Evolutionary conservation across 1,140 invertebrate species (phyloP).

Genomic region (Ericerus pela): DNA sequence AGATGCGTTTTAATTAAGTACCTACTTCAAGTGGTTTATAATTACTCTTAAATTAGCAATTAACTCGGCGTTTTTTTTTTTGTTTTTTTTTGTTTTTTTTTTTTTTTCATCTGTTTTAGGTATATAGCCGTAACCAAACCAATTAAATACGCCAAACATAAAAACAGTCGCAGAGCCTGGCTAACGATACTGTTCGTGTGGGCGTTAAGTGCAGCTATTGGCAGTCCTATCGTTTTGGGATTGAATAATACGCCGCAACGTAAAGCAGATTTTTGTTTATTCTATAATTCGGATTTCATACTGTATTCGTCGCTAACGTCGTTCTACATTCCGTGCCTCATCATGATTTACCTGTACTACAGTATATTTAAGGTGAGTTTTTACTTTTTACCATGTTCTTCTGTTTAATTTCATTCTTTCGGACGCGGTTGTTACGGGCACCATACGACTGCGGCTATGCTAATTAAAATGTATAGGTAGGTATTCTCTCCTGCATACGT

Average conservation of each 20-base stretch:
- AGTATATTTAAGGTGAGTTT: constrained; percentile 81
- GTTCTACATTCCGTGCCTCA: constrained; percentile 97
- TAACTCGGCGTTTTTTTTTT: too few species aligned
- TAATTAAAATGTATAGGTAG: too few species aligned
- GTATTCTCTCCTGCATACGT: too few species aligned
- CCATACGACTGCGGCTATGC: too few species aligned
- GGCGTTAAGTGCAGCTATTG: constrained; percentile 89
- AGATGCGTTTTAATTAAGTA: too few species aligned
- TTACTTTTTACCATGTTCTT: too few species aligned
- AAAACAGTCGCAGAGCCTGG: constrained; percentile 88
- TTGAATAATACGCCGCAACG: constrained; percentile 77
- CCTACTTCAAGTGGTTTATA: too few species aligned
- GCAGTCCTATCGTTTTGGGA: constrained; percentile 91
- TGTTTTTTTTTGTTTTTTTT: too few species aligned
- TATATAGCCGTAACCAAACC: constrained; percentile 98
- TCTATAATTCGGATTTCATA: constrained; percentile 97
- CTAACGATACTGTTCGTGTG: constrained; percentile 92
- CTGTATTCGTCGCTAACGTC: constrained; percentile 94
- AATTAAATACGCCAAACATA: constrained; percentile 97
- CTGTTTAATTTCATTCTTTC: too few species aligned
- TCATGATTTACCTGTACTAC: constrained; percentile 98
- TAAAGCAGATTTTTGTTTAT: constrained; percentile 66
- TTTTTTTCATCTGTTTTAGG: constrained; percentile 40
- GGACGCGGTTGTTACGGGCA: too few species aligned
- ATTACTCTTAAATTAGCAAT: too few species aligned